Conservation (phyloP, 2,113 vertebrate genomes). For the Bubalus kerabau region DNA sequence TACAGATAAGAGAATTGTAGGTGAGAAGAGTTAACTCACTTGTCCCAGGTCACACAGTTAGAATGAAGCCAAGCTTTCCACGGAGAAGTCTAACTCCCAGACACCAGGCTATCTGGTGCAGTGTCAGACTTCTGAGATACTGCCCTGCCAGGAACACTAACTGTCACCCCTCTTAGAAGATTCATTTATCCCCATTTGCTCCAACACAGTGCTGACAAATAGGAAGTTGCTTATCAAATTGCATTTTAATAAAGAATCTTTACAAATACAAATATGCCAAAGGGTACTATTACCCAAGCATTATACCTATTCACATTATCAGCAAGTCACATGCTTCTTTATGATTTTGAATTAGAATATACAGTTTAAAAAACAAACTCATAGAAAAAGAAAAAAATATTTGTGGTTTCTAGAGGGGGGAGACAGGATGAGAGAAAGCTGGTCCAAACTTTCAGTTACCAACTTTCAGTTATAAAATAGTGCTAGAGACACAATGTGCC, state of each 20-base stretch:
- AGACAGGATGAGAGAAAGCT: neutral
- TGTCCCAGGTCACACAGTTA: neutral
- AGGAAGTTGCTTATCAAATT: neutral
- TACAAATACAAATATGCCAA: neutral
- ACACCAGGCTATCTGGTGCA: neutral
- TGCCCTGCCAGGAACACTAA: neutral
- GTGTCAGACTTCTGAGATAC: neutral
- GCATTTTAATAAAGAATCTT: neutral
- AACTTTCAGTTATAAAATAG: neutral
- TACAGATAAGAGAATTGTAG: conserved; percentile 1
- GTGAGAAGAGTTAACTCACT: neutral
- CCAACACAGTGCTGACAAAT: neutral
- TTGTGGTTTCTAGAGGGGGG: neutral
- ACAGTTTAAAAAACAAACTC: neutral
- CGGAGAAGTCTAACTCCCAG: neutral
- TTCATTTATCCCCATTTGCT: neutral
- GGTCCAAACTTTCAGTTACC: neutral
- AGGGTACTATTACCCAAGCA: neutral
- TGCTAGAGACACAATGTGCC: neutral
- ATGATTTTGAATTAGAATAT: neutral
- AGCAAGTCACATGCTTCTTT: neutral
- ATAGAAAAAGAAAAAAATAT: neutral
- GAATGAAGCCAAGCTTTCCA: neutral
- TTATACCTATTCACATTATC: neutral
- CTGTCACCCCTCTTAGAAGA: neutral